Evolutionary conservation across 1,140 invertebrate species (phyloP), one percentile per base, ranked within the genome.

Genomic region (Akabosia matsudoensis): DNA sequence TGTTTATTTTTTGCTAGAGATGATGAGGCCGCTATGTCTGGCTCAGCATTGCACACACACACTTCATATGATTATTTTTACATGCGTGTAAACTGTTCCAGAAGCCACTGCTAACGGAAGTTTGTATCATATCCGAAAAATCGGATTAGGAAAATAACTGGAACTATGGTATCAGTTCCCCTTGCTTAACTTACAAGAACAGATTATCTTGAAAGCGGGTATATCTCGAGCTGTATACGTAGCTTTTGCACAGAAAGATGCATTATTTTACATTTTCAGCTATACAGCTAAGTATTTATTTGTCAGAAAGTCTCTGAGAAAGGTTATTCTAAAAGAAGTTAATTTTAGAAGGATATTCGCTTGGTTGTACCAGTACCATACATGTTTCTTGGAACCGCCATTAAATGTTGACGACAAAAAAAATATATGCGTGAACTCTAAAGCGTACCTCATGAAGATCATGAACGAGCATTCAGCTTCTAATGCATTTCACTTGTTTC

Each of bases 11-110:
- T 10, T 10, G 7, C 7, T 10, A 45, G 18, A 18, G 37, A 45
- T 18, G 37, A 67, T 67, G 61, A 67, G 28, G 61, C 61, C 61
- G 61, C 61, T 67, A 24, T 67, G 61, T 67, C 61, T 67, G 61
- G 31, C 61, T 30, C 24, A 30, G 10, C 37, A 45, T 7, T 45
- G 37, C 37, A 45, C 37, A 7, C 7, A 10, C 18, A 45, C 37
- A 18, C 37, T 45, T 45, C 18, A 7, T n/a, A 10, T 67, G 30
- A 2, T 28, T 67, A 67, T 67, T 67, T 67, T 67, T 67, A 4
- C 28, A 61, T n/a, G n/a, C n/a, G 26, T 30, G 28, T 30, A 67
- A 67, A 45, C 3, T 28, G 24, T 67, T 56, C 54, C 54, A 56
- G 54, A 56, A 56, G 37, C 37, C 7, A 18, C 18, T 18, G 37